Evolutionary conservation across 2,113 vertebrate species (phyloP).

Genomic region (Sigmodon hispidus): DNA sequence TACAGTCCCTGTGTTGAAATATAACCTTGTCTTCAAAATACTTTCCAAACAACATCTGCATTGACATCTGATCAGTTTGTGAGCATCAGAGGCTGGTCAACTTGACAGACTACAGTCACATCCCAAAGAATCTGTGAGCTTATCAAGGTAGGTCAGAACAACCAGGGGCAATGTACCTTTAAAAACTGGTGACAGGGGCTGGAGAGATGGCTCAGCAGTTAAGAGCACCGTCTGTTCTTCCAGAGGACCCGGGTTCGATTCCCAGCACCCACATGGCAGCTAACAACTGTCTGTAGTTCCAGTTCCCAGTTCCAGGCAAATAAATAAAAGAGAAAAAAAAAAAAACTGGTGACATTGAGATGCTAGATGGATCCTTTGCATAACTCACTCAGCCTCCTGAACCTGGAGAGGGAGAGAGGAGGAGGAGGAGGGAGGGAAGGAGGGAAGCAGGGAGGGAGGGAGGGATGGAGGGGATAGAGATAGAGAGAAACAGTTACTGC

Average conservation of each 20-base stretch:
- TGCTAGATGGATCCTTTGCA: background rate
- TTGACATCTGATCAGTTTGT: background rate
- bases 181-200: background rate
- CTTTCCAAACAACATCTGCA: background rate
- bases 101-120: background rate
- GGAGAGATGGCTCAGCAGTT: too few species aligned
- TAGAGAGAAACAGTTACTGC: background rate
- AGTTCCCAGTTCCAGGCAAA: too few species aligned
- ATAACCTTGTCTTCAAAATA: background rate
- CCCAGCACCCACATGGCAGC: too few species aligned
- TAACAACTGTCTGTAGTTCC: too few species aligned
- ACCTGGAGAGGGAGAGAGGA: background rate
- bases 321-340: too few species aligned
- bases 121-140: background rate
- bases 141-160: background rate
- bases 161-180: background rate
- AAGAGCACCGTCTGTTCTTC: too few species aligned
- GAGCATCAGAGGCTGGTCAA: background rate
- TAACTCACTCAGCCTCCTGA: background rate
- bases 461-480: rapidly evolving
- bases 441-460: rapidly evolving
- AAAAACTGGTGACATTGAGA: background rate
- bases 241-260: too few species aligned
- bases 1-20: background rate
- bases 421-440: rapidly evolving